Evolutionary conservation across 2,888 invertebrate species (phyloP).

Genomic region (Rhogogaster chlorosoma): DNA sequence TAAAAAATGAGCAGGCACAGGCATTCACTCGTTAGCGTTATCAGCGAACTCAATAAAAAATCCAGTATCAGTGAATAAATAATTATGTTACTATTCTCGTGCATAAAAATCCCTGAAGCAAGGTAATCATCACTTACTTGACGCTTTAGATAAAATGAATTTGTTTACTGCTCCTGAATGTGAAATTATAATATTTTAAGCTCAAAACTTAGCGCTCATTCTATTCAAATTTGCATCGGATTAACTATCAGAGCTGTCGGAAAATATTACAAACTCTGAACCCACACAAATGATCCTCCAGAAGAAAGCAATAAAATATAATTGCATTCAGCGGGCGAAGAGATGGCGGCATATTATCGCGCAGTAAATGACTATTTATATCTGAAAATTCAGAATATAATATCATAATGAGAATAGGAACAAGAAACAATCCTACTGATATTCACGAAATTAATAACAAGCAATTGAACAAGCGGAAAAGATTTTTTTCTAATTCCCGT

Average conservation of each 20-base stretch:
- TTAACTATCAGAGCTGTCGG: background rate
- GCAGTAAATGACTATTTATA: background rate
- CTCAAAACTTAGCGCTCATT: background rate
- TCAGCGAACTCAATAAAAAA: no score
- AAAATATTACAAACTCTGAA: background rate
- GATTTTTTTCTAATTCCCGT: background rate
- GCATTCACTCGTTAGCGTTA: no score
- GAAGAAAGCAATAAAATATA: background rate
- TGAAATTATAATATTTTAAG: background rate
- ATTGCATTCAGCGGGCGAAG: background rate
- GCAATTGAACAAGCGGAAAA: background rate
- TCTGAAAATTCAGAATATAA: background rate
- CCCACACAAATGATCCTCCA: background rate
- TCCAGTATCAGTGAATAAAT: no score
- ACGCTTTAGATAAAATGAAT: slow-evolving; percentile 1
- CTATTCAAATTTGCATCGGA: background rate
- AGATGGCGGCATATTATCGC: background rate
- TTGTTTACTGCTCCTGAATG: background rate
- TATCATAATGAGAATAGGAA: background rate
- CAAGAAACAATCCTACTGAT: background rate
- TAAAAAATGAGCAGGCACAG: background rate
- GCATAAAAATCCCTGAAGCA: background rate
- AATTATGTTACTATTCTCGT: background rate
- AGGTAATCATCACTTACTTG: background rate
- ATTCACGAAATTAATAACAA: background rate